A percentile compares a stretch with the other conserved stretches of the same genome.
phyloP scores from a whole-genome alignment of 2,888 invertebrate genomes.

The Aphodius sticticus region DNA sequence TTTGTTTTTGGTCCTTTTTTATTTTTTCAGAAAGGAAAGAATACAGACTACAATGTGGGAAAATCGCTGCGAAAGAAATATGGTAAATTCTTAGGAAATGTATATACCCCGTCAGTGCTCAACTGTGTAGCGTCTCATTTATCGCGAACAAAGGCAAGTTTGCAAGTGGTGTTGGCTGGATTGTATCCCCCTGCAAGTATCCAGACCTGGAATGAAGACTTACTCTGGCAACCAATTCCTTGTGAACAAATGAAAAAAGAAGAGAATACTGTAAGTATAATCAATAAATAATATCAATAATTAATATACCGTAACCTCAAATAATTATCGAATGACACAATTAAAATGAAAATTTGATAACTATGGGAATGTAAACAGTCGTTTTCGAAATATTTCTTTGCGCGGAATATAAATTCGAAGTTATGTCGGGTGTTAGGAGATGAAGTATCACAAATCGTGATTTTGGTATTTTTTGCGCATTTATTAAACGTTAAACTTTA shows the following conservation, averaged over 20 bases:
- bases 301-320: too few relatives aligned
- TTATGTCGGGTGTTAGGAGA: too few relatives aligned
- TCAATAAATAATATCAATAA: too few relatives aligned
- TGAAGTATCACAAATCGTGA: too few relatives aligned
- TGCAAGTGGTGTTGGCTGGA: conserved; percentile 32
- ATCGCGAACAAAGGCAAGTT: conserved; percentile 29
- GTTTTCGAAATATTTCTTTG: too few relatives aligned
- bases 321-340: too few relatives aligned
- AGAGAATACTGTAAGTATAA: conserved; percentile 21
- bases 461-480: too few relatives aligned
- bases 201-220: conserved; percentile 27
- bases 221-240: conserved; percentile 35
- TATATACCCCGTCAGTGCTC: conserved; percentile 23
- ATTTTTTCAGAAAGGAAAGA: conserved; percentile 32
- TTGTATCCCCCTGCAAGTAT: conserved; percentile 29
- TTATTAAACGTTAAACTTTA: too few relatives aligned
- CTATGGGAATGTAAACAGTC: too few relatives aligned
- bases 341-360: too few relatives aligned
- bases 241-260: conserved; percentile 23
- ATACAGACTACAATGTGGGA: conserved; percentile 32
- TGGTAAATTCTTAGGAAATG: conserved; percentile 31
- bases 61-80: conserved; percentile 31
- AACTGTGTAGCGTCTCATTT: conserved; percentile 30
- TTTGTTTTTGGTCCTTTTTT: background rate
- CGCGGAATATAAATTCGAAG: too few relatives aligned